phyloP scores from a whole-genome alignment of 1,140 invertebrate species.

The Pachyrhynchus sulphureomaculatus region DNA sequence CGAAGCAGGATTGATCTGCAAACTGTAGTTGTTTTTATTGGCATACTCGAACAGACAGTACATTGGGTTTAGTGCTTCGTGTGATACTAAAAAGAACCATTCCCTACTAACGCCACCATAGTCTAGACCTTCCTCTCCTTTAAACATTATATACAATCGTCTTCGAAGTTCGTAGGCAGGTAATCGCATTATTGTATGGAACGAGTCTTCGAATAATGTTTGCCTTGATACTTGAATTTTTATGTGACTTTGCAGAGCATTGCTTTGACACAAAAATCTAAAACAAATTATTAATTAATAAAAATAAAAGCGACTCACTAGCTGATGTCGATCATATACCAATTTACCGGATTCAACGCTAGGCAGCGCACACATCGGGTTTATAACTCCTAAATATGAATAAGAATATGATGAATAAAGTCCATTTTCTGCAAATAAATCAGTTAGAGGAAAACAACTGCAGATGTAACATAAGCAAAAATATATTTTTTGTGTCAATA shows the following conservation, averaged over 20 bases:
- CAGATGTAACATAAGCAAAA: too few relatives aligned
- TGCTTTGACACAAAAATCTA: slow-evolving; percentile 95
- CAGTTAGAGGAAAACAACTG: too few relatives aligned
- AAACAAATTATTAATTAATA: slow-evolving; percentile 4
- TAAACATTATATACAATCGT: slow-evolving; percentile 95
- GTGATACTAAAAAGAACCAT: slow-evolving; percentile 99
- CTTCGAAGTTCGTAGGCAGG: slow-evolving; percentile 94
- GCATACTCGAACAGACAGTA: slow-evolving; percentile 99
- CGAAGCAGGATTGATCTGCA: slow-evolving; percentile 99
- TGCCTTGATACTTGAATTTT: slow-evolving; percentile 96
- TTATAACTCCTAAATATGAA: too few relatives aligned
- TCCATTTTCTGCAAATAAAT: too few relatives aligned
- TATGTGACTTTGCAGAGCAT: slow-evolving; percentile 95
- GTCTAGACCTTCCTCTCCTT: slow-evolving; percentile 97
- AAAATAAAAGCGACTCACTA: background rate
- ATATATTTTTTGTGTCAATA: too few relatives aligned
- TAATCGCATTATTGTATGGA: slow-evolving; percentile 95
- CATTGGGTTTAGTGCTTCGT: slow-evolving; percentile 99
- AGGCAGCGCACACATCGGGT: too few relatives aligned
- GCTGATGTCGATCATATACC: background rate
- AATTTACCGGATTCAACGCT: too few relatives aligned
- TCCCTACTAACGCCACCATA: slow-evolving; percentile 98
- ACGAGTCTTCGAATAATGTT: slow-evolving; percentile 98
- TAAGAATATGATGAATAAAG: too few relatives aligned
- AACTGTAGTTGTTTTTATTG: slow-evolving; percentile 97